A percentile compares a stretch with the other conserved stretches of the same genome.
These are phyloP conservation scores for Dasyurus viverrinus DNA, from an alignment of 2,113 vertebrate species.

Conservation along the genomic window DNA sequence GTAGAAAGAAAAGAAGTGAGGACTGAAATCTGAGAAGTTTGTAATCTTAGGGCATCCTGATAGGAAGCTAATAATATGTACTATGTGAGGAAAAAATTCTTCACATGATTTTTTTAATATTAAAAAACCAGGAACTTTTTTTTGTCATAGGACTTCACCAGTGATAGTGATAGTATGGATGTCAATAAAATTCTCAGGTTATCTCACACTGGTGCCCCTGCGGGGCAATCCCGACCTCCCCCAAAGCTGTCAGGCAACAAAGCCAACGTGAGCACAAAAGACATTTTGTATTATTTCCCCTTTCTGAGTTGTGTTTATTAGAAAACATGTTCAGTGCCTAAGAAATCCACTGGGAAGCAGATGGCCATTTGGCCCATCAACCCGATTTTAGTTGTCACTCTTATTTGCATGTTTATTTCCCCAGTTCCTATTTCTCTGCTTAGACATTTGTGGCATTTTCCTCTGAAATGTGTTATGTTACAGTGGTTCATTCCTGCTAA, in stretches of 20 bases:
- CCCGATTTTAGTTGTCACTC: not conserved
- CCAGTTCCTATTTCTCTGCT: slow-evolving; percentile 21
- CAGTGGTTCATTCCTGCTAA: not conserved
- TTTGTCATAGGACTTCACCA: not conserved
- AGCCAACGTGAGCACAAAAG: not conserved
- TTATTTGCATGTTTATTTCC: slow-evolving; percentile 45
- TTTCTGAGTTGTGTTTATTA: not conserved
- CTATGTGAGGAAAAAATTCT: not conserved
- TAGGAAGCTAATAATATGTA: not conserved
- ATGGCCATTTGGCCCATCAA: not conserved
- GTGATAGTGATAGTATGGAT: not conserved
- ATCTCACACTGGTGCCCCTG: not conserved
- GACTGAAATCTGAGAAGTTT: not conserved
- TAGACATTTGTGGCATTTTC: not conserved
- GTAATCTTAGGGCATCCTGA: not conserved
- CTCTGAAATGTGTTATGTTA: not conserved
- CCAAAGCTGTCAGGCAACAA: not conserved
- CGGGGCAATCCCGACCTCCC: not conserved
- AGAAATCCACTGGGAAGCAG: not conserved
- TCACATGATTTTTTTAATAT: not conserved
- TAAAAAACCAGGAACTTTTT: not conserved
- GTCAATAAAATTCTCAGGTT: not conserved
- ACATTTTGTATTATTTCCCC: not conserved
- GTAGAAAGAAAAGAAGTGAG: not conserved
- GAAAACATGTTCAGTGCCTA: not conserved